Conservation (phyloP, 2,888 invertebrate species). For the Parelbella ahira region DNA sequence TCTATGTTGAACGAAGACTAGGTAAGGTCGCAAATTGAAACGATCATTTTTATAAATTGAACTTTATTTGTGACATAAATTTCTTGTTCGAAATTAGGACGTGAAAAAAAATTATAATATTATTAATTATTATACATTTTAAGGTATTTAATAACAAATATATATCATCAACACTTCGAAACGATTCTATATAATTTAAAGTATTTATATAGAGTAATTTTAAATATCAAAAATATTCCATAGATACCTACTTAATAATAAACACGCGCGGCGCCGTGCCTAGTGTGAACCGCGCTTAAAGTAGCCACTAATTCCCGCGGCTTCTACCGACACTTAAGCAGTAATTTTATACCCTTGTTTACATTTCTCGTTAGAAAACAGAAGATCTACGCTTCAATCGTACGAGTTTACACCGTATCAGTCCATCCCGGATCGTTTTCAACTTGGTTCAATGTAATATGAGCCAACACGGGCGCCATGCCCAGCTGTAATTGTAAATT, state of each 20-base stretch:
- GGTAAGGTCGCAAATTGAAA: too few species aligned
- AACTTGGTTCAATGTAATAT: constrained; percentile 14
- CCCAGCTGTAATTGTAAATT: constrained; percentile 1
- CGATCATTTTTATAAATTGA: too few species aligned
- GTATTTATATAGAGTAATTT: too few species aligned
- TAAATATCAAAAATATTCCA: too few species aligned
- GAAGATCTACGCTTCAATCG: constrained; percentile 14
- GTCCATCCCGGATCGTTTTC: constrained; percentile 10
- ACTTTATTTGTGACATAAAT: too few species aligned
- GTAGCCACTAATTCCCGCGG: constrained; percentile 9
- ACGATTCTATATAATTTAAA: too few species aligned
- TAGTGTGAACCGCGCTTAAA: constrained; percentile 9
- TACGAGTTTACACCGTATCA: constrained; percentile 3
- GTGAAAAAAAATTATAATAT: too few species aligned
- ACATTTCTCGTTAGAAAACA: constrained; percentile 21
- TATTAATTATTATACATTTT: too few species aligned
- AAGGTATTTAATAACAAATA: too few species aligned
- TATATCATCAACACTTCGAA: too few species aligned
- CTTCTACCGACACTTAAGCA: constrained; percentile 16
- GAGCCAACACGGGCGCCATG: neutral
- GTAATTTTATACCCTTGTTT: constrained; percentile 25
- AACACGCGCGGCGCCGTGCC: neutral
- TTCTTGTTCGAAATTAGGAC: too few species aligned
- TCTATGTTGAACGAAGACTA: too few species aligned
- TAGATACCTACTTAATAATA: constrained; percentile 3